Evolutionary conservation across 1,140 invertebrate genomes (phyloP).

Genomic region (Aphaenogaster rudis): DNA sequence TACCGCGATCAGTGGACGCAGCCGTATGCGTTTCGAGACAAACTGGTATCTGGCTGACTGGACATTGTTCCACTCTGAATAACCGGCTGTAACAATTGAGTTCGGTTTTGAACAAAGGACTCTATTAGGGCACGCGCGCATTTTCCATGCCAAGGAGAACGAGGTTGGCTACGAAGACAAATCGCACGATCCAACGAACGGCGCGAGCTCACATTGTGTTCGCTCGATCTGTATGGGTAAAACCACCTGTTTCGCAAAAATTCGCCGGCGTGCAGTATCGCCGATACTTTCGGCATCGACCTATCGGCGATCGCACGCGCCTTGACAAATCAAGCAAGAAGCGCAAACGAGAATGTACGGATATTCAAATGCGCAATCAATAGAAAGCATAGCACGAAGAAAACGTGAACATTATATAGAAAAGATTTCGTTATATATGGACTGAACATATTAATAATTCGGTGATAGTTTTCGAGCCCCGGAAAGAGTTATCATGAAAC

Average conservation of each 20-base stretch:
- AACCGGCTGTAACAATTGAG: slow-evolving; percentile 73
- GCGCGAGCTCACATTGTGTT: slow-evolving; percentile 77
- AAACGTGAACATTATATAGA: background rate
- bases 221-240: slow-evolving; percentile 41
- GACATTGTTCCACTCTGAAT: slow-evolving; percentile 71
- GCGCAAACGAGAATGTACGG: background rate
- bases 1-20: slow-evolving; percentile 34
- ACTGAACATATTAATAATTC: background rate
- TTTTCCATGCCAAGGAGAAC: slow-evolving; percentile 83
- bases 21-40: slow-evolving; percentile 41
- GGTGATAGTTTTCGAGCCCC: background rate
- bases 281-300: slow-evolving; percentile 30
- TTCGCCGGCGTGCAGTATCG: slow-evolving; percentile 35
- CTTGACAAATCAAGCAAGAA: slow-evolving; percentile 63
- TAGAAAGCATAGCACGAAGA: slow-evolving; percentile 11
- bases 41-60: slow-evolving; percentile 44
- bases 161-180: slow-evolving; percentile 74
- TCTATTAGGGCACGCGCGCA: slow-evolving; percentile 73
- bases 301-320: slow-evolving; percentile 26
- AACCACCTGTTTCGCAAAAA: slow-evolving; percentile 82
- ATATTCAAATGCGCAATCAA: slow-evolving; percentile 52
- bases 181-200: slow-evolving; percentile 77
- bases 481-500: slow-evolving; percentile 4
- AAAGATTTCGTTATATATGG: background rate
- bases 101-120: slow-evolving; percentile 75